Conservation (phyloP, 2,888 invertebrate genomes). For the Rhogogaster chlorosoma region DNA sequence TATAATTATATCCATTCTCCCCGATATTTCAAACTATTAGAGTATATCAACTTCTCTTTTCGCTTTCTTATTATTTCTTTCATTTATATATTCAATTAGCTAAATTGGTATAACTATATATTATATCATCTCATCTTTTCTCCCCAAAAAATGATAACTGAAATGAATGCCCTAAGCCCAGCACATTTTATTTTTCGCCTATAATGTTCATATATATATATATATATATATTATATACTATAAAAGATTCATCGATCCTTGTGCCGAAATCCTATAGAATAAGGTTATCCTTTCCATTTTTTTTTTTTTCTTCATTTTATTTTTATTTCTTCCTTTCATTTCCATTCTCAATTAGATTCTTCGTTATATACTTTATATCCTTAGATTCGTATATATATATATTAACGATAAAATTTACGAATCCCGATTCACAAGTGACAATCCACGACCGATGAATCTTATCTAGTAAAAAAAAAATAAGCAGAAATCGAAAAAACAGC, state of each 20-base stretch:
- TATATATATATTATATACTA: neutral
- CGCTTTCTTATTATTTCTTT: neutral
- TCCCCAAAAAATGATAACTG: neutral
- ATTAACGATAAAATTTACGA: neutral
- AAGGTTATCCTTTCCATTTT: neutral
- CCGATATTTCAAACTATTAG: conserved; percentile 1
- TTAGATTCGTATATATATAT: neutral
- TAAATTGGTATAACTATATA: neutral
- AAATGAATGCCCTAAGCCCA: conserved; percentile 50
- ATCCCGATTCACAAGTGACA: neutral
- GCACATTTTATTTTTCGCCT: neutral
- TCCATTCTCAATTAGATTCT: neutral
- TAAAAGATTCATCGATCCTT: neutral
- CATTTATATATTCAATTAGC: neutral
- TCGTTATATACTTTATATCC: neutral
- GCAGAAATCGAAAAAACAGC: neutral
- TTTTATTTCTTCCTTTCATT: no score
- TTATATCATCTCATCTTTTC: conserved; percentile 23
- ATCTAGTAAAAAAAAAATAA: neutral
- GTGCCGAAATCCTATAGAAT: neutral
- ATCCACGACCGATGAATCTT: neutral
- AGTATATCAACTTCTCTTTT: neutral
- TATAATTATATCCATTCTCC: conserved; percentile 25
- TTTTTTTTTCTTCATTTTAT: no score
- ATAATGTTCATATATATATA: neutral